Evolutionary conservation across 2,113 vertebrate species (phyloP), one percentile per base, ranked within the genome.

Genomic region (Jaculus jaculus): DNA sequence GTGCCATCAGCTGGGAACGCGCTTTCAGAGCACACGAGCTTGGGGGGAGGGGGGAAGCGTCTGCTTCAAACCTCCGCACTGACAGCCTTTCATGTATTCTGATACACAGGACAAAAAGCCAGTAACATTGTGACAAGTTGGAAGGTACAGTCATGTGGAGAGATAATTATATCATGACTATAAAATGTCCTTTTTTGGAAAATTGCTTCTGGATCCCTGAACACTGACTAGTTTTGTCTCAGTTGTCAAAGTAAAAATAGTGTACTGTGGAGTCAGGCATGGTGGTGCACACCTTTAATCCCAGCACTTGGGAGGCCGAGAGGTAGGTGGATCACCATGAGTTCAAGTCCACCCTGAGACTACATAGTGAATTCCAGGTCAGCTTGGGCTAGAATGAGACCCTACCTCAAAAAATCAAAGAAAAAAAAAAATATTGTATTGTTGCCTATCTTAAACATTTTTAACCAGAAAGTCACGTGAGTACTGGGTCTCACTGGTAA

Each of bases 171-270:
- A 71, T 80, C 34, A 20, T 24, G 3, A 82, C 18, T n/a, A 47
- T 82, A 16, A 94, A 95, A 47, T n/a, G 28, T 32, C 10, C 20
- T 88, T 28, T 88, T 79, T 16, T 85, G 92, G 90, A 4, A 63
- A 84, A 73, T 73, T 84, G 68, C 68, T 1, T 88, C 81, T 86
- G 58, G 39, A 78, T 92, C 68, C 81, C 39, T 47, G 74, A 78
- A 42, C 7, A 77, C 9, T 42, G 68, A 85, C 15, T 42, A 68
- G 89, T 51, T 78, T 93, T 83, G 13, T 71, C 34, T 94, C 20
- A 65, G 2, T 80, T 86, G 1, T 84, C 92, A 89, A 79, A 94
- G 47, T 95, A 47, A 83, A 96, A 87, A 75, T 72, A 18, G 0
- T 68, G 2, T n/a, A n/a, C n/a, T n/a, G n/a, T n/a, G n/a, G n/a